A percentile compares a stretch with the other conserved stretches of the same genome.
phyloP scores from a whole-genome alignment of 2,797 vertebrate genomes.

The Bucorvus abyssinicus region DNA sequence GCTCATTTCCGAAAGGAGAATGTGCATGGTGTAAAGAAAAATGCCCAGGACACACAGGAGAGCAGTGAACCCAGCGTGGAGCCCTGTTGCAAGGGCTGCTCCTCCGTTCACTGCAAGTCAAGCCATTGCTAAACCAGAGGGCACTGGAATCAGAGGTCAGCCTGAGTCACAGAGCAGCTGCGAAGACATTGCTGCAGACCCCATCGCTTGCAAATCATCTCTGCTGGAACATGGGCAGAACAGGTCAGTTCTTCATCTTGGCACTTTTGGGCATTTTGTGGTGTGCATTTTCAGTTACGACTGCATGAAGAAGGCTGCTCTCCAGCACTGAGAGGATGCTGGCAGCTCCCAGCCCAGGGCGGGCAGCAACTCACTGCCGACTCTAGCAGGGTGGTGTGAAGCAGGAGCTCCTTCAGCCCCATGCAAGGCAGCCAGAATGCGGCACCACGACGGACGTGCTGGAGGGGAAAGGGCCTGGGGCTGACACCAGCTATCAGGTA shows the following conservation, averaged over 20 bases:
- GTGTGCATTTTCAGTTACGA: not conserved
- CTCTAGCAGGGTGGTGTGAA: not conserved
- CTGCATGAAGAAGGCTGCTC: not conserved
- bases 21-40: not conserved
- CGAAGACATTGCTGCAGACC: not conserved
- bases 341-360: not conserved
- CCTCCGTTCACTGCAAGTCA: not conserved
- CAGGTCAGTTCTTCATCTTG: not conserved
- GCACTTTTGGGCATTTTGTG: not conserved
- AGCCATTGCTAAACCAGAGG: not conserved
- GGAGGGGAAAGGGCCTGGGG: not conserved
- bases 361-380: not conserved
- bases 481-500: not conserved
- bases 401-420: not conserved
- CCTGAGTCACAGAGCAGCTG: not conserved
- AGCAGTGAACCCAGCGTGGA: not conserved
- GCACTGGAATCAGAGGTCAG: not conserved
- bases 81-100: not conserved
- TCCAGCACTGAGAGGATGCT: not conserved
- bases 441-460: fast-evolving
- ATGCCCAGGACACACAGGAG: not conserved
- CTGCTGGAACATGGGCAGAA: not conserved
- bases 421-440: fast-evolving
- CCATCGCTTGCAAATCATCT: not conserved
- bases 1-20: not conserved